Evolutionary conservation across 2,797 vertebrate genomes (phyloP).

Genomic region (Phoeniculus purpureus): DNA sequence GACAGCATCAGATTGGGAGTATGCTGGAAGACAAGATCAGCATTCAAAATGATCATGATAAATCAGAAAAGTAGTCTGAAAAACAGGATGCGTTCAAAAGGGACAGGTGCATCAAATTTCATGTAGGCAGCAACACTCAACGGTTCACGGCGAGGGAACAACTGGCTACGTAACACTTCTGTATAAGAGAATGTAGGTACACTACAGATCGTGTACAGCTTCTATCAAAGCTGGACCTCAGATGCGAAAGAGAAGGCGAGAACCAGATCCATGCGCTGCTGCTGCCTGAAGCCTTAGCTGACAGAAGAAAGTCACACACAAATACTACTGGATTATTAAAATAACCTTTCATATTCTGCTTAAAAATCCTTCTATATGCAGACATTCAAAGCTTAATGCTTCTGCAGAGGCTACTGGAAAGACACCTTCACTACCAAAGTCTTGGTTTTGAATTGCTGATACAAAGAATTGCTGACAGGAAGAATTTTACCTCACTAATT

Average conservation of each 20-base stretch:
- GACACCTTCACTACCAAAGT: neutral
- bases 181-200: neutral
- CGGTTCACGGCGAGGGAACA: neutral
- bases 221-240: neutral
- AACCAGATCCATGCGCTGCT: neutral
- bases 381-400: neutral
- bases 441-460: neutral
- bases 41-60: neutral
- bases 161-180: neutral
- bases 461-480: neutral
- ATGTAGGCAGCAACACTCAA: neutral
- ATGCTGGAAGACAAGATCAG: neutral
- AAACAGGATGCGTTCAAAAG: neutral
- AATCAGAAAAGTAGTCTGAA: neutral
- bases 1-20: neutral
- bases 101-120: neutral
- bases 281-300: neutral
- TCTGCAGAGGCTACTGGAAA: neutral
- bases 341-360: neutral
- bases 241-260: neutral
- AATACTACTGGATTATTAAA: neutral
- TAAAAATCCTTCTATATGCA: neutral
- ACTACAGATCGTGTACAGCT: rapidly evolving
- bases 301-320: neutral
- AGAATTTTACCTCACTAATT: neutral